Evolutionary conservation across 2,797 vertebrate species (phyloP).

Genomic region (Zonotrichia albicollis): DNA sequence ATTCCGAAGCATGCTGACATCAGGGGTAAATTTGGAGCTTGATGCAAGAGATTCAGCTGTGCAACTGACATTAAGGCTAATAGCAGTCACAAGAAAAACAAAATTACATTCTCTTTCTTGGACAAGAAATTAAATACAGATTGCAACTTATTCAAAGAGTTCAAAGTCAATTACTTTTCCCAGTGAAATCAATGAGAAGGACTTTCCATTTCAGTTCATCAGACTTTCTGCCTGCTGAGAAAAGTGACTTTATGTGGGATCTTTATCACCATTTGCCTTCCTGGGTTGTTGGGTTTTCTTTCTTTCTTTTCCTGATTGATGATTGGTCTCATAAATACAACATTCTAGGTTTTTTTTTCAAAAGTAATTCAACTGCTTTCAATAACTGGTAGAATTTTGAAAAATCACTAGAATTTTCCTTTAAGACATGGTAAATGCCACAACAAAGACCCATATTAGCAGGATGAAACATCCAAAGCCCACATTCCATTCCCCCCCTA

Average conservation of each 20-base stretch:
- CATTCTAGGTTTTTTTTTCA: neutral
- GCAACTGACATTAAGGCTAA: slow-evolving; percentile 20
- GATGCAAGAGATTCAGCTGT: slow-evolving; percentile 17
- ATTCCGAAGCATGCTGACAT: slow-evolving; percentile 6
- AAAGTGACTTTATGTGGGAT: slow-evolving; percentile 11
- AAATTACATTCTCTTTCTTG: neutral
- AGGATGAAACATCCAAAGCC: neutral
- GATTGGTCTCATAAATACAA: neutral
- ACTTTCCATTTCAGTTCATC: slow-evolving; percentile 42
- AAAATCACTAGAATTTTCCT: neutral
- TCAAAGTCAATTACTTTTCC: slow-evolving; percentile 48
- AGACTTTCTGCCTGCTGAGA: neutral
- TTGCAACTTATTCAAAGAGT: slow-evolving; percentile 31
- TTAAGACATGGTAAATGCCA: neutral
- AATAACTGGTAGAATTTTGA: neutral
- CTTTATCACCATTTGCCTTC: slow-evolving; percentile 12
- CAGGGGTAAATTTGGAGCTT: neutral
- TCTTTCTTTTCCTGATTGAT: neutral
- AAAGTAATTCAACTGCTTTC: neutral
- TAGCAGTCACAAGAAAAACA: slow-evolving; percentile 27
- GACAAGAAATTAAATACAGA: slow-evolving; percentile 49
- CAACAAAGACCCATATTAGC: neutral
- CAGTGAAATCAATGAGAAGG: slow-evolving; percentile 38
- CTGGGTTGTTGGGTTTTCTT: neutral
- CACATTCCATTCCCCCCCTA: neutral